Evolutionary conservation across 1,140 invertebrate genomes (phyloP), one percentile per base, ranked within the genome.

Genomic region (Drosophila lacteicornis): DNA sequence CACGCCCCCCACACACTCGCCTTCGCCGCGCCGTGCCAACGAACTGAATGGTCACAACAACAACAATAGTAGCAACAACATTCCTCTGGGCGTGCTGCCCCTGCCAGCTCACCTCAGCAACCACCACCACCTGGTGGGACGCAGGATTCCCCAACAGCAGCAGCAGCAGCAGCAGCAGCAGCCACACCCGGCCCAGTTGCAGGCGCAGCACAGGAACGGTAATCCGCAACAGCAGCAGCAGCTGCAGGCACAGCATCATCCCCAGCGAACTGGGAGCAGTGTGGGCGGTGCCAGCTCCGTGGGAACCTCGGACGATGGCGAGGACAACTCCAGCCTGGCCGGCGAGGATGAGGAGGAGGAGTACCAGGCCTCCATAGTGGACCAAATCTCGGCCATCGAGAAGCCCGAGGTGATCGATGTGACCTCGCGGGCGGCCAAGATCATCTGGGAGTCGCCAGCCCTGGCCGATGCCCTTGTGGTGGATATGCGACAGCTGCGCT

Each of bases 361-460:
- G 66, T 94, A 94, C 40, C 94, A 95, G 75, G 50, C 87, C 2
- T 93, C 94, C 38, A 93, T 96, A 19, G 94, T 95, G 15, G 96
- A 96, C 82, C 93, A 96, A 82, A 93, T 97, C 56, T 96, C 96
- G 25, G 95, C 95, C 55, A 95, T 96, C 81, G 95, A 96, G 77
- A 95, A 95, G 80, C 96, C 96, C 60, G 95, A 95, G 94, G 96
- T 97, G 51, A 95, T 95, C 79, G 96, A 97, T 80, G 94, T 98
- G 65, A 96, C 95, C 77, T 94, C 96, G 55, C 94, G 96, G 61
- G 96, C 95, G 93, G 97, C 96, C 78, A 95, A 97, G 80, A 95
- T 97, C 60, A 95, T 96, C 73, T 96, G 97, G 95, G 95, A 95
- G 75, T 94, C 95, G 12, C 96, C 96, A 3, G 93, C 94, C 33